Evolutionary conservation across 2,888 invertebrate genomes (phyloP).

Genomic region (Melieria crassipennis): DNA sequence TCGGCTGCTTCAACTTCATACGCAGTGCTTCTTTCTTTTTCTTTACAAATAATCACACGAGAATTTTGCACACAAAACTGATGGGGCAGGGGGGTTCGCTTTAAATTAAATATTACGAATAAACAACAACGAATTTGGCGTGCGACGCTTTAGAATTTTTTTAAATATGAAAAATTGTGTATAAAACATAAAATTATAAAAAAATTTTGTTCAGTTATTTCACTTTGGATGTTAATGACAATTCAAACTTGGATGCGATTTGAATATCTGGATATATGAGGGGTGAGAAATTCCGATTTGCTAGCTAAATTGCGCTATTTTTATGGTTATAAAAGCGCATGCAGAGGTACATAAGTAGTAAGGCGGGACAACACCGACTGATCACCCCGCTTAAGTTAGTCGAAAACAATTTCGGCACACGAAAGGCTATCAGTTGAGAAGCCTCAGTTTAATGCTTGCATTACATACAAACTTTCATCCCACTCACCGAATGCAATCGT

Average conservation of each 20-base stretch:
- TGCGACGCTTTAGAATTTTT: background rate
- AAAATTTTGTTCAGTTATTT: slow-evolving; percentile 22
- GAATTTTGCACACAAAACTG: slow-evolving; percentile 19
- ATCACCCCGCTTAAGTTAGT: background rate
- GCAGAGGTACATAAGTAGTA: too few species aligned
- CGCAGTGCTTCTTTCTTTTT: background rate
- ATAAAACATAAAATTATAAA: slow-evolving; percentile 8
- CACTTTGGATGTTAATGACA: slow-evolving; percentile 22
- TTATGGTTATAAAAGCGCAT: too few species aligned
- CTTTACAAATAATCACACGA: slow-evolving; percentile 6
- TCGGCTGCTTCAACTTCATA: background rate
- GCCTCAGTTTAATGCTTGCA: background rate
- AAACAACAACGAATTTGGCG: too few species aligned
- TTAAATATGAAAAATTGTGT: slow-evolving; percentile 9
- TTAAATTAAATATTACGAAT: too few species aligned
- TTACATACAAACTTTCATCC: too few species aligned
- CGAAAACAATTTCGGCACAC: background rate
- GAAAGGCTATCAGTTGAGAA: background rate
- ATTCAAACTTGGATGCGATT: slow-evolving; percentile 24
- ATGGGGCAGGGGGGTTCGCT: background rate
- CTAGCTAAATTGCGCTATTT: too few species aligned
- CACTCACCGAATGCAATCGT: slow-evolving; percentile 79
- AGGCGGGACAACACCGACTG: background rate
- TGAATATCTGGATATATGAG: too few species aligned
- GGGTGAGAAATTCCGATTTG: too few species aligned